A percentile compares a stretch with the other conserved stretches of the same genome.
These are phyloP conservation scores for Ochotona curzoniae DNA, from an alignment of 2,113 vertebrate genomes.

Conservation along the genomic window DNA sequence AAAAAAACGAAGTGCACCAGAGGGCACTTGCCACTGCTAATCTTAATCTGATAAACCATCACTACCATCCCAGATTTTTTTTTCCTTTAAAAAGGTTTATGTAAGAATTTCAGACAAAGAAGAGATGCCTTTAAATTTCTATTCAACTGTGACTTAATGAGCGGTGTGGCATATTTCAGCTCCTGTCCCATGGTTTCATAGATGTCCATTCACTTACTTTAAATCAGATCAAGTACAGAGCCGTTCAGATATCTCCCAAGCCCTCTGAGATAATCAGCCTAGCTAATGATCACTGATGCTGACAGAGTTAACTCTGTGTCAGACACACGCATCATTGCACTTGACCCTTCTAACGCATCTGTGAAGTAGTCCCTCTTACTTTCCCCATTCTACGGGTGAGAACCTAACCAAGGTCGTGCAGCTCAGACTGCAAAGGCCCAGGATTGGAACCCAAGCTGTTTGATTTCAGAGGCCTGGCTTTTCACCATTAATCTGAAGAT, in stretches of 20 bases:
- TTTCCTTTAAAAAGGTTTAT: background rate
- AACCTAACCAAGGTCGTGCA: background rate
- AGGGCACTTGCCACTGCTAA: background rate
- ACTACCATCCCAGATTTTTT: background rate
- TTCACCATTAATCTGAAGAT: background rate
- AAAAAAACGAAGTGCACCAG: background rate
- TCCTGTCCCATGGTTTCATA: background rate
- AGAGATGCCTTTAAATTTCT: background rate
- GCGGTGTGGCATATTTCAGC: background rate
- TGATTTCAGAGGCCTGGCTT: background rate
- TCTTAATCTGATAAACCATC: background rate
- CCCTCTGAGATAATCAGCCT: background rate
- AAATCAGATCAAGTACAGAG: background rate
- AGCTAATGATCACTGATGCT: background rate
- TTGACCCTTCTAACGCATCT: background rate
- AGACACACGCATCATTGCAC: background rate
- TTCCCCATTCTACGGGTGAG: background rate
- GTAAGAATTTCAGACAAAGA: background rate
- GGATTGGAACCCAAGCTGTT: background rate
- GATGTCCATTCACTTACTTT: background rate
- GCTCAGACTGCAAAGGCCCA: background rate
- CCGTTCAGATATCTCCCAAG: background rate
- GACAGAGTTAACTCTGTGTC: background rate
- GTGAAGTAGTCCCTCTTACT: background rate
- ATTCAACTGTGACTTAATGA: conserved; percentile 11